A percentile compares a stretch with the other conserved stretches of the same genome.
phyloP scores from a whole-genome alignment of 2,888 invertebrate genomes.

The Acanthosepion pharaonis region DNA sequence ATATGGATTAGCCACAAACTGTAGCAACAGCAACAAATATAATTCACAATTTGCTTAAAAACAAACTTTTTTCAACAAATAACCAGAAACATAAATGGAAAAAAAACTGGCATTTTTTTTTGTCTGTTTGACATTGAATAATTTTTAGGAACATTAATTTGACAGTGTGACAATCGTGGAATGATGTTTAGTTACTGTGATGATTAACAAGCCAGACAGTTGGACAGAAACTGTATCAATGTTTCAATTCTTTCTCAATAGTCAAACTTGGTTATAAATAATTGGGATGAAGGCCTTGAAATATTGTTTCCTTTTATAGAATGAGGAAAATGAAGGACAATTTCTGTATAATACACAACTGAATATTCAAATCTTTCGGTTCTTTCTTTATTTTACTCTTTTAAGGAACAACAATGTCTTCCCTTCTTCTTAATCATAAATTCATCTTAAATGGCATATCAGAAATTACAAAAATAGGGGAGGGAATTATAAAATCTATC shows the following conservation, averaged over 20 bases:
- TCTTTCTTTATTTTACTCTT: no score
- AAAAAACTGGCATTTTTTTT: background rate
- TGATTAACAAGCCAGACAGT: background rate
- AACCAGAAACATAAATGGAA: background rate
- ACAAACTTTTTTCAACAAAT: background rate
- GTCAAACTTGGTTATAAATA: background rate
- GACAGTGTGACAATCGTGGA: background rate
- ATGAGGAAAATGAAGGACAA: constrained; percentile 33
- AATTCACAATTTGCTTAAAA: constrained; percentile 6
- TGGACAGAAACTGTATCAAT: background rate
- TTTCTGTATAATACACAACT: background rate
- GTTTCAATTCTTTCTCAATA: background rate
- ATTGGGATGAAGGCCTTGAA: background rate
- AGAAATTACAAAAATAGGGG: constrained; percentile 20
- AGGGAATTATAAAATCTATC: background rate
- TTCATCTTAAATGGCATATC: background rate
- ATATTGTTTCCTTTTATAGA: background rate
- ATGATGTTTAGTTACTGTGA: background rate
- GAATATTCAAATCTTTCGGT: no score
- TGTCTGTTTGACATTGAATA: background rate
- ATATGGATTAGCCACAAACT: background rate
- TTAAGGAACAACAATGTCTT: background rate
- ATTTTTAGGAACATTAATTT: background rate
- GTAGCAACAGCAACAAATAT: background rate
- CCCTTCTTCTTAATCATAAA: background rate